Conservation (phyloP, 1,140 invertebrate genomes). For the Oncopodura yosiiana region DNA sequence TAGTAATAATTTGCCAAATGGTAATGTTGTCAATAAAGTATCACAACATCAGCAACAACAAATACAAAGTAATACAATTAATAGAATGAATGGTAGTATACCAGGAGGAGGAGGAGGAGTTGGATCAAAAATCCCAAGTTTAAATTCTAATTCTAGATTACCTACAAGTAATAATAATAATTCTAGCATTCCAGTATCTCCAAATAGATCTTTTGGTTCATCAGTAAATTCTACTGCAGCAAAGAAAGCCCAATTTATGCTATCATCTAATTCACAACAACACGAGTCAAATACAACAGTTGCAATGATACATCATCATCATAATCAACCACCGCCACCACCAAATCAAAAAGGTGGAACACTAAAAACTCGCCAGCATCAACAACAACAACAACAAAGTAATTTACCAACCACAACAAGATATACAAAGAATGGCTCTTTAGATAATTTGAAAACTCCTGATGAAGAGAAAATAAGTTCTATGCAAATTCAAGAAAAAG, state of each 20-base stretch:
- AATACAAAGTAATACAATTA: not conserved
- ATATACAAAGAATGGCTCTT: conserved; percentile 24
- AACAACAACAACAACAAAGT: conserved; percentile 22
- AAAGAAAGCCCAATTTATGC: not conserved
- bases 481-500: conserved; percentile 31
- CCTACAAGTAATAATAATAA: conserved; percentile 14
- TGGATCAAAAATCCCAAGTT: conserved; percentile 33
- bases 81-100: conserved; percentile 13
- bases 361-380: conserved; percentile 7
- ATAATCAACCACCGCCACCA: conserved; percentile 5
- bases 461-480: conserved; percentile 31
- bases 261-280: not conserved
- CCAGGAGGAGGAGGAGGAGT: too few relatives aligned
- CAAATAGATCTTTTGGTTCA: not conserved
- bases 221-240: not conserved
- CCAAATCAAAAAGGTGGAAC: conserved; percentile 24
- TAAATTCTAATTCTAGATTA: conserved; percentile 19
- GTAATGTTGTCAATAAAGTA: not conserved
- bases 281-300: conserved; percentile 25
- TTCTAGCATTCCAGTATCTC: conserved; percentile 18
- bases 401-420: conserved; percentile 5
- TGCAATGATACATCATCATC: conserved; percentile 29
- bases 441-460: conserved; percentile 24
- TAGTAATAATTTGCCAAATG: conserved; percentile 9
- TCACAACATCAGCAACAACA: conserved; percentile 7